Conservation (phyloP, 2,113 vertebrate species). For the Fukomys damarensis region DNA sequence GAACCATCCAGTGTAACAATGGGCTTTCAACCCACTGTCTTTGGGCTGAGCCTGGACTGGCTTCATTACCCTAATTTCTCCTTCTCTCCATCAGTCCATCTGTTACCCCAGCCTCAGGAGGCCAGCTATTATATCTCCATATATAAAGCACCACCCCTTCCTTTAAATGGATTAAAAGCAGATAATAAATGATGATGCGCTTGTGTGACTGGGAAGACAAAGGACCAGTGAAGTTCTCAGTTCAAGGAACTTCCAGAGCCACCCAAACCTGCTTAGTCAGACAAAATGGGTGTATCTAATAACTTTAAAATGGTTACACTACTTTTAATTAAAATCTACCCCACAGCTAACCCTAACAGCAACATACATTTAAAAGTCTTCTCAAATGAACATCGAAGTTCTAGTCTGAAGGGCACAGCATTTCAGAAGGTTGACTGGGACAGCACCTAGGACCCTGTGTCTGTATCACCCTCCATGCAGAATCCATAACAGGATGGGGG, state of each 20-base stretch:
- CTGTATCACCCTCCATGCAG: no score
- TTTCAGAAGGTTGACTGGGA: fast-evolving
- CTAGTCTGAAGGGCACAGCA: not conserved
- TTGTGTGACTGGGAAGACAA: not conserved
- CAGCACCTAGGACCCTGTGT: fast-evolving
- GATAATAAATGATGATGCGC: not conserved
- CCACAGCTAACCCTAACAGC: not conserved
- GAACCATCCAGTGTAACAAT: not conserved
- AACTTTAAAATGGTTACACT: not conserved
- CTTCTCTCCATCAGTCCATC: conserved; percentile 11
- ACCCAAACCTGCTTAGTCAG: not conserved
- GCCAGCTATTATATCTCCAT: not conserved
- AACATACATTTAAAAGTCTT: not conserved
- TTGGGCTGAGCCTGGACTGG: not conserved
- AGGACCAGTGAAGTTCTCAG: not conserved
- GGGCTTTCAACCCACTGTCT: conserved; percentile 25
- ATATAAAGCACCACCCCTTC: not conserved
- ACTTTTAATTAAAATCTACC: not conserved
- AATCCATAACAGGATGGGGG: fast-evolving
- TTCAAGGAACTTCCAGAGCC: not conserved
- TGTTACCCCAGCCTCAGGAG: not conserved
- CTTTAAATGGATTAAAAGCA: conserved; percentile 38
- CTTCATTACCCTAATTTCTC: conserved; percentile 65
- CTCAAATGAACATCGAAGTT: not conserved
- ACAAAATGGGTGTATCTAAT: not conserved